Conservation (phyloP, 2,888 invertebrate species). For the Lasioglossum figueresi region DNA sequence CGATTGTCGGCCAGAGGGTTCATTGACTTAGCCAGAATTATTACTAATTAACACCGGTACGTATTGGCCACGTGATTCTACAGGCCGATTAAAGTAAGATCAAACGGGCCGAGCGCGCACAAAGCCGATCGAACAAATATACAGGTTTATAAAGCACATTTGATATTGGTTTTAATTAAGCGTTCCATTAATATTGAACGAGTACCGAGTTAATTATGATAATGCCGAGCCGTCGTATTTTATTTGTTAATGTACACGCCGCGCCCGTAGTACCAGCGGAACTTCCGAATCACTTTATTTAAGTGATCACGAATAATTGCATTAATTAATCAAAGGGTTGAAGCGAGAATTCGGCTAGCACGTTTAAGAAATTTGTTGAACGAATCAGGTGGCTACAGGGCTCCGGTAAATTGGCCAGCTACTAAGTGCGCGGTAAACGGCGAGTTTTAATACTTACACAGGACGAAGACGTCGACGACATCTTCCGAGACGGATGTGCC, state of each 20-base stretch:
- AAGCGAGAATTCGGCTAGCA: not conserved
- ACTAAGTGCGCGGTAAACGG: not conserved
- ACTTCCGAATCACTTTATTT: not conserved
- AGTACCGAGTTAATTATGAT: not conserved
- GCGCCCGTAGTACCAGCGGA: not conserved
- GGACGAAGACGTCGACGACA: constrained; percentile 90
- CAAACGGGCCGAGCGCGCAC: not conserved
- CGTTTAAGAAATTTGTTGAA: not conserved
- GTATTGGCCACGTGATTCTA: not conserved
- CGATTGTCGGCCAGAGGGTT: not conserved
- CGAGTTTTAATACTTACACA: constrained; percentile 88
- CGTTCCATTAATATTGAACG: not conserved
- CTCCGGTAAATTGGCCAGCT: not conserved
- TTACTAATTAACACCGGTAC: not conserved
- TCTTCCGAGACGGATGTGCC: constrained; percentile 91
- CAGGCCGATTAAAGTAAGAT: not conserved
- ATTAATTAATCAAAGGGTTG: not conserved
- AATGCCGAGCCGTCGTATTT: not conserved
- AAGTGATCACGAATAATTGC: not conserved
- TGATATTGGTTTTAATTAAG: not conserved
- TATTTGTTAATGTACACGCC: not conserved
- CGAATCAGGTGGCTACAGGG: not conserved
- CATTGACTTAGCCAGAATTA: not conserved
- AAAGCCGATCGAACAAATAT: not conserved
- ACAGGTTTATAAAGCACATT: not conserved